Percentiles rank a stretch among this genome's conserved stretches.
phyloP scores from a whole-genome alignment of 2,113 vertebrate genomes.

The Gobiocypris rarus region DNA sequence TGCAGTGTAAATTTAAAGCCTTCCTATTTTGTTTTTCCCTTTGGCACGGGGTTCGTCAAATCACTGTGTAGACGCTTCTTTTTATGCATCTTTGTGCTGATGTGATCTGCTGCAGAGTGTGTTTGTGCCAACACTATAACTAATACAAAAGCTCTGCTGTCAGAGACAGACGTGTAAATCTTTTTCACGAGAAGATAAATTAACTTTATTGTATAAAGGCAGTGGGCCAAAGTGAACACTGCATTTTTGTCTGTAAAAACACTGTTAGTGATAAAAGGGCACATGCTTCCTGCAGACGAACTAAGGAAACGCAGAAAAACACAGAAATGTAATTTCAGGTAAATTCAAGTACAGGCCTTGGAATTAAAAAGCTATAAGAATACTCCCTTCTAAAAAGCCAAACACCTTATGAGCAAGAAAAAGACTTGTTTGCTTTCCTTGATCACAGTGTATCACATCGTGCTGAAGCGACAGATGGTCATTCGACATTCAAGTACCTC shows the following conservation, averaged over 20 bases:
- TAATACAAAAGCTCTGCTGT: constrained; percentile 28
- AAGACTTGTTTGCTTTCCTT: neutral
- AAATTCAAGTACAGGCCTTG: neutral
- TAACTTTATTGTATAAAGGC: constrained; percentile 27
- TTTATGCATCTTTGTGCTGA: constrained; percentile 34
- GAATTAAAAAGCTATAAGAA: neutral
- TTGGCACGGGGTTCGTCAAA: neutral
- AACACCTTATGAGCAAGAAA: neutral
- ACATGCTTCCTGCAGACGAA: neutral
- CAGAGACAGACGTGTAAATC: neutral
- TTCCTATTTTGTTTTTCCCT: neutral
- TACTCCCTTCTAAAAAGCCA: neutral
- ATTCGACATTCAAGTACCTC: constrained; percentile 19
- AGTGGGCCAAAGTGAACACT: neutral
- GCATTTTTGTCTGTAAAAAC: constrained; percentile 4
- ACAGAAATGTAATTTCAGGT: neutral
- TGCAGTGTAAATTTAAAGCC: constrained; percentile 31
- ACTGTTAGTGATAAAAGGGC: neutral
- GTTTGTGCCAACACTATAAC: constrained; percentile 24
- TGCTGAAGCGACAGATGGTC: neutral
- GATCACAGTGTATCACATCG: neutral
- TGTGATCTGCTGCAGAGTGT: constrained; percentile 12
- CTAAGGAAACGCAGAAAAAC: neutral
- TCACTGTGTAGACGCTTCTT: neutral
- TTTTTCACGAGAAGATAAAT: constrained; percentile 2